Conservation (phyloP, 1,140 invertebrate genomes). For the Cotesia typhae region DNA sequence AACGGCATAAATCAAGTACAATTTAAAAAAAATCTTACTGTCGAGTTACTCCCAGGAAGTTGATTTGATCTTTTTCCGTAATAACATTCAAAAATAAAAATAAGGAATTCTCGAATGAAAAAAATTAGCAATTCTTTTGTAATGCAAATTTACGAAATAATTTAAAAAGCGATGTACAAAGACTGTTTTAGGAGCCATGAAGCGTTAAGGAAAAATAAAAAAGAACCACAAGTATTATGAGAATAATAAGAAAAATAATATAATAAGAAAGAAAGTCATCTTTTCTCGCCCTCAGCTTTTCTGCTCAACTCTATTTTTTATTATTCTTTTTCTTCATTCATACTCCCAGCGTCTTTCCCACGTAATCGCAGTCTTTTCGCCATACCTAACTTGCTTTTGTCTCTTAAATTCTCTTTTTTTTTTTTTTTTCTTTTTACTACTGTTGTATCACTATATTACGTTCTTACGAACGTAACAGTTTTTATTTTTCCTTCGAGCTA, state of each 20-base stretch:
- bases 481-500: neutral
- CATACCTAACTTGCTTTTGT: neutral
- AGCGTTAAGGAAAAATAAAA: conserved; percentile 7
- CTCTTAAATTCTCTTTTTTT: neutral
- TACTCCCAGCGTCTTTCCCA: neutral
- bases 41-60: too few species aligned
- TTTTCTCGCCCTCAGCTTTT: conserved; percentile 3
- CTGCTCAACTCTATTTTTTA: conserved; percentile 5
- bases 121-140: neutral
- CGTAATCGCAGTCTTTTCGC: neutral
- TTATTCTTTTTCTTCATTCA: neutral
- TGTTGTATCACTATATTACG: neutral
- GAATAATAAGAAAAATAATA: too few species aligned
- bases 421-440: neutral
- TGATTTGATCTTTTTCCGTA: too few species aligned
- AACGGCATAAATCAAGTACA: too few species aligned
- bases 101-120: neutral
- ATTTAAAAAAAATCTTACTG: too few species aligned
- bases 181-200: neutral
- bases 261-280: conserved; percentile 4
- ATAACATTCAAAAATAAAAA: neutral
- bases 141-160: conserved; percentile 15
- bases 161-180: neutral
- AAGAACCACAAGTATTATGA: neutral
- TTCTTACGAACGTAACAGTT: neutral